phyloP scores from a whole-genome alignment of 2,797 vertebrate species.

The Hafferia zeledoni region DNA sequence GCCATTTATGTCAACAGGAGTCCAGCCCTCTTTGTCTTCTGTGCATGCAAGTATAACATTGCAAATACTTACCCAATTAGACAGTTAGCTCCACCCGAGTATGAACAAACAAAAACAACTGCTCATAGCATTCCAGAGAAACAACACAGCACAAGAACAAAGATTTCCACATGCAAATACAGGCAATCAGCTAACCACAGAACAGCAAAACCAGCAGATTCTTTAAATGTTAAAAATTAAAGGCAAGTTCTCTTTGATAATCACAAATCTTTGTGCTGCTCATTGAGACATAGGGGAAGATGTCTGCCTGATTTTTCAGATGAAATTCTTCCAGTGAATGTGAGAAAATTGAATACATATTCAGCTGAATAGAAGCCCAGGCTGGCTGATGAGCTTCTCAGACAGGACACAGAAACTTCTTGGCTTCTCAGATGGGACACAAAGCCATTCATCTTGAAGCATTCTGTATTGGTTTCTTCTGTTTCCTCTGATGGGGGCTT shows the following conservation, averaged over 20 bases:
- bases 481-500: not conserved
- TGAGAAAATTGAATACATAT: not conserved
- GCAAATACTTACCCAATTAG: conserved; percentile 50
- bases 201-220: conserved; percentile 6
- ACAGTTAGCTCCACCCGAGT: conserved; percentile 13
- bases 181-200: not conserved
- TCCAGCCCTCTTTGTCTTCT: not conserved
- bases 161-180: conserved; percentile 5
- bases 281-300: not conserved
- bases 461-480: not conserved
- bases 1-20: not conserved
- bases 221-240: not conserved
- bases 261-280: not conserved
- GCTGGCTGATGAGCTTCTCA: not conserved
- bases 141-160: conserved; percentile 10
- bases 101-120: conserved; percentile 59
- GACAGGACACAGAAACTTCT: not conserved
- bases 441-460: not conserved
- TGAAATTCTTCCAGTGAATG: not conserved
- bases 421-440: not conserved
- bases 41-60: not conserved
- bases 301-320: not conserved
- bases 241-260: not conserved
- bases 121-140: conserved; percentile 49
- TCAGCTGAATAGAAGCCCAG: not conserved